phyloP scores from a whole-genome alignment of 1,140 invertebrate genomes.

The Bombus superbus region DNA sequence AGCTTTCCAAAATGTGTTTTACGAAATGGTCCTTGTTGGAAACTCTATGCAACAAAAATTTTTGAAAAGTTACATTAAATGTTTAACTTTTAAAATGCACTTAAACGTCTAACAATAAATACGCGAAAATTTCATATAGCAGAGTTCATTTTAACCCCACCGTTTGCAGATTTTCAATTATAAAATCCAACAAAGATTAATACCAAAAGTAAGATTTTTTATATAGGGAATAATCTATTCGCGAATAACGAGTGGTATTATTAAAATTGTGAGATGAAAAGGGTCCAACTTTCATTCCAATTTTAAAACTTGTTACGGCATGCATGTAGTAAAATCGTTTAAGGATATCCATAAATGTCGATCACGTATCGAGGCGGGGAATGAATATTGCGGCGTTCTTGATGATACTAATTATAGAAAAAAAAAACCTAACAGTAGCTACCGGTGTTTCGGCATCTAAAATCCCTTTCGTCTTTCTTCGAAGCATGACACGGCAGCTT shows the following conservation, averaged over 20 bases:
- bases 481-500: conserved; percentile 68
- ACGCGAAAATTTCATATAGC: too few relatives aligned
- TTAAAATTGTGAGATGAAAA: neutral
- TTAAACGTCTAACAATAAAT: too few relatives aligned
- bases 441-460: conserved; percentile 74
- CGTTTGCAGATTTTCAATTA: neutral
- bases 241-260: neutral
- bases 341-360: neutral
- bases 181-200: neutral
- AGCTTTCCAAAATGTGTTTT: conserved; percentile 30
- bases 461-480: conserved; percentile 59
- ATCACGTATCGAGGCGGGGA: neutral
- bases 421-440: conserved; percentile 63
- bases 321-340: neutral
- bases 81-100: neutral
- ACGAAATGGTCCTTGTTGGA: neutral
- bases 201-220: neutral
- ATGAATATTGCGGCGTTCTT: conserved; percentile 6
- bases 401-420: conserved; percentile 32
- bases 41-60: too few relatives aligned
- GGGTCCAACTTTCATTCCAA: neutral
- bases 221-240: neutral
- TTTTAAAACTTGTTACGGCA: neutral
- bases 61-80: neutral
- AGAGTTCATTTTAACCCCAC: too few relatives aligned